Evolutionary conservation across 2,113 vertebrate genomes (phyloP), one percentile per base, ranked within the genome.

Genomic region (Thalassarche chlororhynchos): DNA sequence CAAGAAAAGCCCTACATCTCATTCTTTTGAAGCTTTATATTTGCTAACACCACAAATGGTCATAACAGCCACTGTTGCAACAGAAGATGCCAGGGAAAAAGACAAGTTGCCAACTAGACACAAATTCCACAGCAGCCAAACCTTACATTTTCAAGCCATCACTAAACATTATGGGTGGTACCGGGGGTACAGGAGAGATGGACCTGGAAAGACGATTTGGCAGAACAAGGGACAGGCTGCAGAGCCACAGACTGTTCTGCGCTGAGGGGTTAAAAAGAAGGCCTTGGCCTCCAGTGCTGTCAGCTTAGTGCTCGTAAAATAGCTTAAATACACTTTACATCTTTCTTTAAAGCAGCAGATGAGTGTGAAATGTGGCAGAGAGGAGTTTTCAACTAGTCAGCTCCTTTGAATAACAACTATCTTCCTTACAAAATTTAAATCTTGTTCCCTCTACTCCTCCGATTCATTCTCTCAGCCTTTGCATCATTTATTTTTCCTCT

Each of bases 281-380:
- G 29, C 15, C 54, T 92, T 54, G 68, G 38, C 52, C n/a, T 84
- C 46, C 42, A 78, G 10, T 31, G 21, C 44, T 92, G 64, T 66
- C 55, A 87, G n/a, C 55, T 80, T 49, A 44, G 29, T 52, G 69
- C 69, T 92, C 3, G 0, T 87, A 94, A 96, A 95, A 89, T 25
- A 84, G 26, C 44, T 64, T 76, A 65, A 95, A 95, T 71, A 31
- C 17, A 76, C 65, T 94, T 92, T 76, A 87, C 14, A 54, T 70
- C 55, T 92, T 93, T 71, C 70, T 96, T 84, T 91, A 95, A 95
- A 92, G 77, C 40, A 65, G 47, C 23, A 84, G 65, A 88, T 75
- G 46, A 71, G 9, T 32, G 34, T 42, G 47, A 96, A 95, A 94
- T 91, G 72, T 92, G 86, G 36, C 77, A 93, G 69, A 92, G 38